A percentile compares a stretch with the other conserved stretches of the same genome.
phyloP scores from a whole-genome alignment of 2,888 invertebrate species.

The Drosophila villosipedis region DNA sequence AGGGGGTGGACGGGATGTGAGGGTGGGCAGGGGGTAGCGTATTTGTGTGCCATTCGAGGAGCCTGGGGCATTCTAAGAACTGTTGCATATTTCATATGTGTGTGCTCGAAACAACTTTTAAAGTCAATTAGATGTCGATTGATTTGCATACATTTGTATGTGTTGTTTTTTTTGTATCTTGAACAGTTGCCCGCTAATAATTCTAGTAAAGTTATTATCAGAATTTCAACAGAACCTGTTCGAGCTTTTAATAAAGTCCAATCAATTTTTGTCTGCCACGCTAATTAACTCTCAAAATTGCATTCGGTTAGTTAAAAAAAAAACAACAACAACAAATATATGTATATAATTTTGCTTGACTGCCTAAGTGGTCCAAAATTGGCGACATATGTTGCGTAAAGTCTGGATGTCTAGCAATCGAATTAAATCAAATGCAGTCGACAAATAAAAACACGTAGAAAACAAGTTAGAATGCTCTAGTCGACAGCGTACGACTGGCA shows the following conservation, averaged over 20 bases:
- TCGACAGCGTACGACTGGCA: background rate
- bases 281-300: constrained; percentile 59
- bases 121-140: constrained; percentile 54
- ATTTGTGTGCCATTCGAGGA: constrained; percentile 12
- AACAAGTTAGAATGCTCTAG: constrained; percentile 11
- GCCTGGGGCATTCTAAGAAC: constrained; percentile 38
- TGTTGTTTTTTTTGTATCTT: constrained; percentile 15
- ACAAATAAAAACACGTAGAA: constrained; percentile 13
- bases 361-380: constrained; percentile 24
- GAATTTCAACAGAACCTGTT: constrained; percentile 45
- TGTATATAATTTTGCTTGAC: background rate
- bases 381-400: constrained; percentile 64
- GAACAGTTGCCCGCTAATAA: constrained; percentile 20
- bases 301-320: constrained; percentile 36
- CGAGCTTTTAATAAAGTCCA: constrained; percentile 53
- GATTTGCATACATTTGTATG: constrained; percentile 34
- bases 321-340: background rate
- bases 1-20: background rate
- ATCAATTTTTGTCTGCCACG: constrained; percentile 53
- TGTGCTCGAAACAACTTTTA: constrained; percentile 36
- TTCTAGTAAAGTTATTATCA: constrained; percentile 17
- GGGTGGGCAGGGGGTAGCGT: background rate
- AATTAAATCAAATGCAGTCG: constrained; percentile 73
- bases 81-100: constrained; percentile 67
- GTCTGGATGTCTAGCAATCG: constrained; percentile 62